Conservation (phyloP, 2,797 vertebrate genomes). For the Poeciliopsis turneri region DNA sequence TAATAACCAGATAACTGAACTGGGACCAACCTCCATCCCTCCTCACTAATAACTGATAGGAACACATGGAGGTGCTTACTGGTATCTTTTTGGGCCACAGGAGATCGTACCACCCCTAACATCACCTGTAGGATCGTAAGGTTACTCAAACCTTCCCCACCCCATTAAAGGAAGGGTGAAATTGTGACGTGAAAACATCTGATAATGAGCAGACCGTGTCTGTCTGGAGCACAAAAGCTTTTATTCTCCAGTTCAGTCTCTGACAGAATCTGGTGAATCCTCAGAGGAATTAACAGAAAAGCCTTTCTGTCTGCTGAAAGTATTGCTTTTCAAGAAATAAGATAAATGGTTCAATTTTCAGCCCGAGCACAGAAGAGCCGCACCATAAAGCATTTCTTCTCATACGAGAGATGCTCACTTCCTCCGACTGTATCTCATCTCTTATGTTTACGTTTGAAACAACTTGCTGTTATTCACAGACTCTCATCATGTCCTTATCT, state of each 20-base stretch:
- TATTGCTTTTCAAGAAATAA: constrained; percentile 26
- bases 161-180: neutral
- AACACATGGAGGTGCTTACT: neutral
- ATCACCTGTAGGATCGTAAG: neutral
- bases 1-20: neutral
- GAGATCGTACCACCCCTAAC: neutral
- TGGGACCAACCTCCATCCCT: neutral
- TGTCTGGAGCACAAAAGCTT: neutral
- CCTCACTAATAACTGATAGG: neutral
- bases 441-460: neutral
- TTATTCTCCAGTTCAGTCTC: constrained; percentile 27
- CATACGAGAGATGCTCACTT: neutral
- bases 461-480: neutral
- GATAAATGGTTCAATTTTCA: constrained; percentile 14
- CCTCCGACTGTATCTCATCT: neutral
- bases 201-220: constrained; percentile 11
- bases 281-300: constrained; percentile 20
- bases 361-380: neutral
- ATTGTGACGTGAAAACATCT: neutral
- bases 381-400: neutral
- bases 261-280: constrained; percentile 14
- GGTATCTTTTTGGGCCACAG: neutral
- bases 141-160: neutral
- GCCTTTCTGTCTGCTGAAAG: constrained; percentile 36
- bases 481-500: neutral